These are phyloP conservation scores for Cerastis rubricosa DNA, from an alignment of 2,888 invertebrate genomes.

Conservation along the genomic window DNA sequence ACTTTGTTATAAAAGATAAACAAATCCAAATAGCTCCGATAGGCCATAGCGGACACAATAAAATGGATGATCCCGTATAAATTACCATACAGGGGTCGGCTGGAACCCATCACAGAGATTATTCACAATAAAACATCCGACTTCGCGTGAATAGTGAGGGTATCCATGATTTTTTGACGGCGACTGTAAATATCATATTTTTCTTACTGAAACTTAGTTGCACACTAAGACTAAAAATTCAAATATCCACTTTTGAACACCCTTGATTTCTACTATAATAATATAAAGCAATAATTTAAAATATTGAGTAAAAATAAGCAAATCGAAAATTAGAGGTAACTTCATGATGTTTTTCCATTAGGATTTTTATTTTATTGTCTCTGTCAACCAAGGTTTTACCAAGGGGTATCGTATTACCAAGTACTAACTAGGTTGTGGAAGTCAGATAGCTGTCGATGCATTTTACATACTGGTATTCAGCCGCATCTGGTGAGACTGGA, in stretches of 20 bases:
- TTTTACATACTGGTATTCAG: too few relatives aligned
- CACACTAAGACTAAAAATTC: neutral
- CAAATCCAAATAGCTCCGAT: conserved; percentile 47
- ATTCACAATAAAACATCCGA: conserved; percentile 60
- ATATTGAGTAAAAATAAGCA: too few relatives aligned
- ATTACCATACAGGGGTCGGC: conserved; percentile 55
- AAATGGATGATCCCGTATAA: conserved; percentile 61
- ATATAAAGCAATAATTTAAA: neutral
- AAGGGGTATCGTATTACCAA: too few relatives aligned
- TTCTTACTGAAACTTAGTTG: neutral
- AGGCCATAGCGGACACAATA: conserved; percentile 50
- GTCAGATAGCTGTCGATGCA: too few relatives aligned
- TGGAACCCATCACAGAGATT: conserved; percentile 58
- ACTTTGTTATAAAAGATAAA: conserved; percentile 36
- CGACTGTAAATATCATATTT: neutral
- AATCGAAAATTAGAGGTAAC: neutral
- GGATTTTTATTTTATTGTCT: too few relatives aligned
- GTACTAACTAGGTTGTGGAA: too few relatives aligned
- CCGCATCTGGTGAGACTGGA: too few relatives aligned
- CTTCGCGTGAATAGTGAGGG: conserved; percentile 49
- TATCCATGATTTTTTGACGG: conserved; percentile 13
- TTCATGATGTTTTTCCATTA: neutral
- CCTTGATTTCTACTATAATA: neutral
- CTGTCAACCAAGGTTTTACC: too few relatives aligned
- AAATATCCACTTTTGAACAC: neutral